These are phyloP conservation scores for Trissonchulus latispiculum DNA, from an alignment of 2,888 invertebrate genomes.

Conservation along the genomic window DNA sequence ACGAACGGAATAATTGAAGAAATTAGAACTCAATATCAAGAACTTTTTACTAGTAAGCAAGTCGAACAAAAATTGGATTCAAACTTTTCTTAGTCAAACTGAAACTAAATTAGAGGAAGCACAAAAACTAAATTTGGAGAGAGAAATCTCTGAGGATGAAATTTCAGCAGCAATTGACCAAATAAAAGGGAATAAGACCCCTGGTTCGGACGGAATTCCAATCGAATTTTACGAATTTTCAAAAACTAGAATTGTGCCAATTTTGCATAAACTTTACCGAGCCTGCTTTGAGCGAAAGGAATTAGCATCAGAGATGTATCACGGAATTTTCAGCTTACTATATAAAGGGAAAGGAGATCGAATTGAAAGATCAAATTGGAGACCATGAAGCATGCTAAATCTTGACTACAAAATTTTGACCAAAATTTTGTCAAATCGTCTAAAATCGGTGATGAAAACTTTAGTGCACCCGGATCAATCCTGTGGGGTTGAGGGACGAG, in stretches of 20 bases:
- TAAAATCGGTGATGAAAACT: neutral
- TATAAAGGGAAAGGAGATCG: neutral
- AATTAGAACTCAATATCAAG: conserved; percentile 12
- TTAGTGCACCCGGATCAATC: neutral
- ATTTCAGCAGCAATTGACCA: neutral
- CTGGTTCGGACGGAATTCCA: conserved; percentile 4
- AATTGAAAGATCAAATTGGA: neutral
- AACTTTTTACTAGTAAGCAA: neutral
- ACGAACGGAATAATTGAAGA: neutral
- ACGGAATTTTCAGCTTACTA: neutral
- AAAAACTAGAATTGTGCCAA: neutral
- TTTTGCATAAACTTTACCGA: neutral
- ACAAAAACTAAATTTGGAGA: neutral
- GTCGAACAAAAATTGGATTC: neutral
- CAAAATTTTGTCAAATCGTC: neutral
- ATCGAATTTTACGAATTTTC: neutral
- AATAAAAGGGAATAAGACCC: neutral
- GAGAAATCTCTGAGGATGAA: neutral
- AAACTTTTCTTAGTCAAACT: neutral
- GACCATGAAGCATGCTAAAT: neutral
- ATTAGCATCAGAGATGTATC: neutral
- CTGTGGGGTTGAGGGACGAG: neutral
- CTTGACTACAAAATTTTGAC: conserved; percentile 5
- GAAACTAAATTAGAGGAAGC: neutral
- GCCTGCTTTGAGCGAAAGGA: neutral